Conservation (phyloP, 2,888 invertebrate genomes). For the Agelastica alni region DNA sequence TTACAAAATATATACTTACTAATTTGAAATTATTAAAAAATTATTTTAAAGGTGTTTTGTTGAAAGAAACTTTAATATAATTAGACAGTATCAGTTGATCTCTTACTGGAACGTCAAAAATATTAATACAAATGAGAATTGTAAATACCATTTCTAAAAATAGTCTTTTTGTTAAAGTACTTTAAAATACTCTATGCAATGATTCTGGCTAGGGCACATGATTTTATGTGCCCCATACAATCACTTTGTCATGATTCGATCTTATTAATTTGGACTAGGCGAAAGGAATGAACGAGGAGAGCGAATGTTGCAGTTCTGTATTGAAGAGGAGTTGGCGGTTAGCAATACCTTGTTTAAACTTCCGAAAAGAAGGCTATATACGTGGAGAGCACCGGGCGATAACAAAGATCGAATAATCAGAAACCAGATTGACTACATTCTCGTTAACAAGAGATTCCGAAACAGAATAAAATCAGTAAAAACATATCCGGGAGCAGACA, state of each 20-base stretch:
- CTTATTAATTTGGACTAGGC: neutral
- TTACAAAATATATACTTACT: too few relatives aligned
- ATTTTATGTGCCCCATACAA: too few relatives aligned
- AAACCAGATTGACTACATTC: neutral
- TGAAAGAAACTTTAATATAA: too few relatives aligned
- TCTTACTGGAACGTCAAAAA: too few relatives aligned
- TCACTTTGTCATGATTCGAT: neutral
- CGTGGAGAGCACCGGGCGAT: neutral
- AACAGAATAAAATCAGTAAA: neutral
- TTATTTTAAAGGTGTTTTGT: too few relatives aligned
- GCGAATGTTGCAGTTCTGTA: neutral
- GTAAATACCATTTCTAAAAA: too few relatives aligned
- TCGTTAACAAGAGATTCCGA: neutral
- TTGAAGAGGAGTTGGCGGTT: neutral
- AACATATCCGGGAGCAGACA: neutral
- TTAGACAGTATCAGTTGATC: too few relatives aligned
- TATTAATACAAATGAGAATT: too few relatives aligned
- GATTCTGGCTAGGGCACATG: too few relatives aligned
- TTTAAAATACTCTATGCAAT: too few relatives aligned
- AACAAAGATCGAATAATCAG: neutral
- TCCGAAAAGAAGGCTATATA: neutral
- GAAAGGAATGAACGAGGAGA: conserved; percentile 6
- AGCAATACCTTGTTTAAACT: neutral
- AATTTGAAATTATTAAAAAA: too few relatives aligned
- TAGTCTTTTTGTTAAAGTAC: too few relatives aligned